Percentiles rank a stretch among this genome's conserved stretches.
phyloP scores from a whole-genome alignment of 2,888 invertebrate species.

The Philopedon plagiatum region DNA sequence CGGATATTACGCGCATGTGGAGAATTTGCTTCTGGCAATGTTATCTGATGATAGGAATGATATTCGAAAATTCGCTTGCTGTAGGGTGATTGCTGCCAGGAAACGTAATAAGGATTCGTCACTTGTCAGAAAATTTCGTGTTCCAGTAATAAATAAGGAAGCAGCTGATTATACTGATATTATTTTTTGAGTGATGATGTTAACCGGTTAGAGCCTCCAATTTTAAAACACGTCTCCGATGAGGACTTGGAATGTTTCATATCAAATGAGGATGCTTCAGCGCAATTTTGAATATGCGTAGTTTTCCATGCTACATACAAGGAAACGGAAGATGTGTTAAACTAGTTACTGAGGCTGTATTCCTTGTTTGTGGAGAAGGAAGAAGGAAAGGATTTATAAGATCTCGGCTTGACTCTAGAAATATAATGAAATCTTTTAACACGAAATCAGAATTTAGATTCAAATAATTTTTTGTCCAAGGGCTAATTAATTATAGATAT shows the following conservation, averaged over 20 bases:
- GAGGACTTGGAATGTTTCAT: constrained; percentile 16
- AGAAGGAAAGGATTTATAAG: constrained; percentile 7
- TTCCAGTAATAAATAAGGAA: not conserved
- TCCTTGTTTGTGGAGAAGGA: constrained; percentile 6
- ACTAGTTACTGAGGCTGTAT: constrained; percentile 11
- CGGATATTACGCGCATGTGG: no score
- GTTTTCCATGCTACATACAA: constrained; percentile 10
- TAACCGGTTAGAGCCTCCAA: no score
- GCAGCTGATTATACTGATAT: not conserved
- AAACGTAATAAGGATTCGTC: not conserved
- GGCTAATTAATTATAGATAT: no score
- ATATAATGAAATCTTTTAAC: no score
- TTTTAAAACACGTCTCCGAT: constrained; percentile 19
- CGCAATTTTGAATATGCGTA: constrained; percentile 1
- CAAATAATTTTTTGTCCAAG: no score
- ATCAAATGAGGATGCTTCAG: constrained; percentile 9
- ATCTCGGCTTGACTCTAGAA: constrained; percentile 15
- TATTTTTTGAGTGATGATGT: not conserved
- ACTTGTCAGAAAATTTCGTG: not conserved
- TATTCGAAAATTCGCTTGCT: not conserved
- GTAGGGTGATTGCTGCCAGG: not conserved
- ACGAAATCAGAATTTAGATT: no score
- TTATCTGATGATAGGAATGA: no score
- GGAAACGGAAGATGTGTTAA: constrained; percentile 7
- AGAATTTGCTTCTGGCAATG: no score